Evolutionary conservation across 2,113 vertebrate genomes (phyloP).

Genomic region (Dasyprocta punctata): DNA sequence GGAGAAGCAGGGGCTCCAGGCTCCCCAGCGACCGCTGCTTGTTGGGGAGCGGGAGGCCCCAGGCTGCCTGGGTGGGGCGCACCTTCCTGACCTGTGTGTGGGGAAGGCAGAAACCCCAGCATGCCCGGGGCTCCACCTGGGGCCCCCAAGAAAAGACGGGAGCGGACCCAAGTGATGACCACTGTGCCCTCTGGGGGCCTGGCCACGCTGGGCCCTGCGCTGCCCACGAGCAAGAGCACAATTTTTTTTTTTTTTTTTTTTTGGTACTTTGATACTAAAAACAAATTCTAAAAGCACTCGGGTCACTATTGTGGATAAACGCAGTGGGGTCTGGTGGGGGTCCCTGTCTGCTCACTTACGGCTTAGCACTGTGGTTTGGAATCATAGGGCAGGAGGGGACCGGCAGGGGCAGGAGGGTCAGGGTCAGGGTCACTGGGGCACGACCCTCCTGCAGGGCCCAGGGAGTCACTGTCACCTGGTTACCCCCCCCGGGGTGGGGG

Average conservation of each 20-base stretch:
- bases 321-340: accelerated
- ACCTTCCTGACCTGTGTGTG: not conserved
- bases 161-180: not conserved
- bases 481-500: not conserved
- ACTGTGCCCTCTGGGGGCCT: not conserved
- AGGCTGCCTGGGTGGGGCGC: not conserved
- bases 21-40: not conserved
- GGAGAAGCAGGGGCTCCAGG: too few relatives aligned
- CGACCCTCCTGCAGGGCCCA: not conserved
- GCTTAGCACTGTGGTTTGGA: not conserved
- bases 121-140: accelerated
- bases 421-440: not conserved
- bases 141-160: not conserved
- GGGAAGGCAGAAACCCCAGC: not conserved
- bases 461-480: not conserved
- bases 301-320: not conserved
- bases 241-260: too few relatives aligned
- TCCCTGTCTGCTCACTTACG: not conserved
- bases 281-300: not conserved
- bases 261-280: not conserved
- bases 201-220: too few relatives aligned
- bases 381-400: not conserved
- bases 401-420: not conserved
- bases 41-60: not conserved
- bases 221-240: not conserved